Conservation (phyloP, 2,888 invertebrate species). For the Polydrusus tereticollis region DNA sequence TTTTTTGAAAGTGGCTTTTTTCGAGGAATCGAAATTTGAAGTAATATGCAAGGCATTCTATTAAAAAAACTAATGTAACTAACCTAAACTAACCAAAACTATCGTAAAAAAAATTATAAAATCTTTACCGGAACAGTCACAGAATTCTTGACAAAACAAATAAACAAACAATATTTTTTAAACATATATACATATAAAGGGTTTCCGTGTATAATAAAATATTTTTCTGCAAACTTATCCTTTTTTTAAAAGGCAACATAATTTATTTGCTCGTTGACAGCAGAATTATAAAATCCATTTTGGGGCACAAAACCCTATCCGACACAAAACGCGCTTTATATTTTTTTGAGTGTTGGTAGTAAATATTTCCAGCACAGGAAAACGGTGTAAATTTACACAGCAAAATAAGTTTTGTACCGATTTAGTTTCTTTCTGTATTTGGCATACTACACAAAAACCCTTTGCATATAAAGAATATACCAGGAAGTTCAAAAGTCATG, state of each 20-base stretch:
- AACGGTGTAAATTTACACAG: neutral
- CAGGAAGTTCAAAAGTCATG: no score
- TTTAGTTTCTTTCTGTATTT: no score
- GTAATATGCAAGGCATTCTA: no score
- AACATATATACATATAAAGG: conserved; percentile 22
- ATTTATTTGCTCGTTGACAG: conserved; percentile 39
- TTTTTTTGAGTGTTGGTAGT: neutral
- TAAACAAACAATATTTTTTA: neutral
- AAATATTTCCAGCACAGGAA: neutral
- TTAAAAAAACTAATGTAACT: no score
- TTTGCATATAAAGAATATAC: no score
- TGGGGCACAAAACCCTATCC: neutral
- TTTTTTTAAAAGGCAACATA: conserved; percentile 15
- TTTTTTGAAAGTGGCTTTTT: no score
- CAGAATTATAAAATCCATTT: conserved; percentile 27
- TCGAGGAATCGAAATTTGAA: no score
- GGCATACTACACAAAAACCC: no score
- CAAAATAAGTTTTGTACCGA: neutral
- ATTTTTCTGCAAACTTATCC: conserved; percentile 24
- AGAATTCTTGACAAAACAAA: no score
- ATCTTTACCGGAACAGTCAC: no score
- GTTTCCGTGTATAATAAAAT: conserved; percentile 19
- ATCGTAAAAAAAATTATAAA: no score
- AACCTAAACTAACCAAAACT: no score
- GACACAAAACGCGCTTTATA: neutral